Conservation (phyloP, 2,888 invertebrate species). For the Ennomos fuscantarius region DNA sequence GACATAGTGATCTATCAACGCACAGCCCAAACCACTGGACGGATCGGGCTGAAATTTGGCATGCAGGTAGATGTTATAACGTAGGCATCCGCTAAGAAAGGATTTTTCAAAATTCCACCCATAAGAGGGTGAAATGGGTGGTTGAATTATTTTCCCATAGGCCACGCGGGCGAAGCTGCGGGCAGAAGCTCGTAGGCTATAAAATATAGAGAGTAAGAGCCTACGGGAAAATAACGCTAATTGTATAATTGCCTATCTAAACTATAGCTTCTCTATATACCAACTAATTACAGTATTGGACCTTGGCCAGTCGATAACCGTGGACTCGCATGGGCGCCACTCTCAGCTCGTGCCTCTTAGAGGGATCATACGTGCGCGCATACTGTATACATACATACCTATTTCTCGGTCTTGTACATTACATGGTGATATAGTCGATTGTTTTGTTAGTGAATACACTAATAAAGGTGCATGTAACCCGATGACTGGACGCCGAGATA, state of each 20-base stretch:
- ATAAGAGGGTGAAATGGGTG: no score
- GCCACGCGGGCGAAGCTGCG: no score
- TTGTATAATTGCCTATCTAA: conserved; percentile 11
- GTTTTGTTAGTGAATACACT: neutral
- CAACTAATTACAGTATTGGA: conserved; percentile 19
- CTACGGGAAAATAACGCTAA: no score
- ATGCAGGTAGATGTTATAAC: no score
- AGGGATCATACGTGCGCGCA: conserved; percentile 14
- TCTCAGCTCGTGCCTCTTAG: conserved; percentile 4
- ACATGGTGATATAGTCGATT: neutral
- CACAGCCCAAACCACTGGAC: no score
- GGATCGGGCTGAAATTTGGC: no score
- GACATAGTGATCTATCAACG: no score
- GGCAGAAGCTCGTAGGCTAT: no score
- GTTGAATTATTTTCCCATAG: no score
- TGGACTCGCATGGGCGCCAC: conserved; percentile 11
- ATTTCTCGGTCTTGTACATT: neutral
- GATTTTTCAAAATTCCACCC: no score
- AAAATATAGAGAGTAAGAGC: no score
- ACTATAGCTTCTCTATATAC: conserved; percentile 6
- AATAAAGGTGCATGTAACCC: conserved; percentile 1
- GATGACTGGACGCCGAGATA: conserved; percentile 9
- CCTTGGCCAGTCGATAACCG: conserved; percentile 31
- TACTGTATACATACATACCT: neutral
- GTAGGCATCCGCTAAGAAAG: no score